A percentile compares a stretch with the other conserved stretches of the same genome.
These are phyloP conservation scores for Mythimna vitellina DNA, from an alignment of 2,888 invertebrate species.

Conservation along the genomic window DNA sequence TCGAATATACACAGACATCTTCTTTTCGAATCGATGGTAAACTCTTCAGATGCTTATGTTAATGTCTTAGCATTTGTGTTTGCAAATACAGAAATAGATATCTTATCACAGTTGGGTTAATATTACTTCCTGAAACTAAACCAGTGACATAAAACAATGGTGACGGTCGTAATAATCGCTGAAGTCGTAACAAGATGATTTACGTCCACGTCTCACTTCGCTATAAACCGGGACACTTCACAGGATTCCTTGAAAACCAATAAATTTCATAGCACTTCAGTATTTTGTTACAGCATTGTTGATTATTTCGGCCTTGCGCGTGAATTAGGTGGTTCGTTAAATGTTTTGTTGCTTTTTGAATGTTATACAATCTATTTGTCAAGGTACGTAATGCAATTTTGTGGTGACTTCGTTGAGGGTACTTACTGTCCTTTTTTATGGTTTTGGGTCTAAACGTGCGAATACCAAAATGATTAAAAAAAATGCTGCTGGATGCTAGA, in stretches of 20 bases:
- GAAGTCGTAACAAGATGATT: slow-evolving; percentile 55
- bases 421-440: no score
- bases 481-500: not conserved
- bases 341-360: slow-evolving; percentile 22
- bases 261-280: slow-evolving; percentile 46
- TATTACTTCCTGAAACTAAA: slow-evolving; percentile 35
- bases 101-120: slow-evolving; percentile 20
- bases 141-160: slow-evolving; percentile 42
- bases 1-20: no score
- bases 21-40: no score
- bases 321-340: slow-evolving; percentile 38
- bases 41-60: no score
- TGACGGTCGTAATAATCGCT: slow-evolving; percentile 36
- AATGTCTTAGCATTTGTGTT: not conserved
- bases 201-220: slow-evolving; percentile 40
- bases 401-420: not conserved
- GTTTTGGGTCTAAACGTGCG: not conserved
- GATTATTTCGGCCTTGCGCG: slow-evolving; percentile 51
- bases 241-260: slow-evolving; percentile 57
- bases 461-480: not conserved
- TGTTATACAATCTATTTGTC: not conserved
- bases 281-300: slow-evolving; percentile 51
- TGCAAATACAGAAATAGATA: slow-evolving; percentile 10
- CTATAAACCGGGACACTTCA: slow-evolving; percentile 54
- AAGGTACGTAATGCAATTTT: not conserved